Evolutionary conservation across 1,140 invertebrate species (phyloP).

Genomic region (Macrobrachium rosenbergii): DNA sequence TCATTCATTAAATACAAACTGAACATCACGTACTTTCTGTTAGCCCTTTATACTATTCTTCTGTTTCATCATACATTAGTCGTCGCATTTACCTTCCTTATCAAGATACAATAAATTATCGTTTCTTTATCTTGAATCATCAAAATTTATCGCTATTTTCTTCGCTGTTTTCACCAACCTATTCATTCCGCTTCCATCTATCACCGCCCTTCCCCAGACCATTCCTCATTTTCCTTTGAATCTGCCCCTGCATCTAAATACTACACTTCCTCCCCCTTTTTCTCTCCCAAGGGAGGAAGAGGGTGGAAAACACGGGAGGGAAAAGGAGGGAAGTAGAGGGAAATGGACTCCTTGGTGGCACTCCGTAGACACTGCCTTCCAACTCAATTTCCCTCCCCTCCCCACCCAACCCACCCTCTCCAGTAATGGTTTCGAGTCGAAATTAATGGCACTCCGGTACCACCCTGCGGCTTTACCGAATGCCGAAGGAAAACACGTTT

Average conservation of each 20-base stretch:
- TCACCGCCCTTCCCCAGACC: neutral
- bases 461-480: neutral
- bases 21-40: too few relatives aligned
- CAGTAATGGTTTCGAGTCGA: neutral
- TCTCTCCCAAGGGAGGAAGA: neutral
- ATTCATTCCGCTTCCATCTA: neutral
- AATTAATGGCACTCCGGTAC: neutral
- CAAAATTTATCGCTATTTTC: neutral
- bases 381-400: too few relatives aligned
- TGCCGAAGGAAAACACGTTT: too few relatives aligned
- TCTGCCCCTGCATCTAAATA: neutral
- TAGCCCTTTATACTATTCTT: too few relatives aligned
- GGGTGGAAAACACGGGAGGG: neutral
- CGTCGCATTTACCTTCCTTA: too few relatives aligned
- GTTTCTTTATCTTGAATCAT: too few relatives aligned
- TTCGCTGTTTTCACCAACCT: neutral
- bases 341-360: too few relatives aligned
- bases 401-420: too few relatives aligned
- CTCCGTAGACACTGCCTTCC: too few relatives aligned
- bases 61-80: too few relatives aligned
- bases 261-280: neutral
- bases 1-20: too few relatives aligned
- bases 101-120: too few relatives aligned
- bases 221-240: neutral
- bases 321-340: neutral